Evolutionary conservation across 2,888 invertebrate genomes (phyloP), one percentile per base, ranked within the genome.

Genomic region (Blastobasis adustella): DNA sequence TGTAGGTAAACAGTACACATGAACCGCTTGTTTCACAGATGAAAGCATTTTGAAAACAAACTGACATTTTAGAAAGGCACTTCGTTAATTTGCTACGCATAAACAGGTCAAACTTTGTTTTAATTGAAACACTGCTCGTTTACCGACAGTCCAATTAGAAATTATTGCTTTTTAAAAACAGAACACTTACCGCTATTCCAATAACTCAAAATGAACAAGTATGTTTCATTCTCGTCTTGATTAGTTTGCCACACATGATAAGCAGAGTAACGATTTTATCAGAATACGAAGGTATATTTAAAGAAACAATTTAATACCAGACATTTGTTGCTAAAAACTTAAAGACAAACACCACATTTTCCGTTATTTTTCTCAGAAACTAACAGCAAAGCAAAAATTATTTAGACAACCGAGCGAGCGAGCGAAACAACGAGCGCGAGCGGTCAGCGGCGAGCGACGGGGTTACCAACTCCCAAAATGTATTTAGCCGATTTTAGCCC

Each of bases 211-310:
- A 77, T 68, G 72, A 73, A 67, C 72, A 82, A 79, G 79, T 83
- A 78, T 83, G 84, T 82, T 84, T 83, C 82, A 81, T 86, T 79
- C 76, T 83, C 66, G 71, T 82, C 70, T 80, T 85, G 68, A 77
- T 76, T 71, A 73, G 72, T 80, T 78, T 80, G 79, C 74, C 76
- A 79, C 85, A 85, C 84, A 85, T 82, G 75, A 71, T 81, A 67
- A 60, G 71, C 69, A 70, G 60, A 67, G 63, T 60, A 36, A 10
- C 47, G 23, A 52, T 23, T 5, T 38, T 42, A 42, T 9, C 37
- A 49, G 45, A 40, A 45, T 46, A 36, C 23, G 42, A 49, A 51
- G 46, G 41, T 41, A 52, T 44, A 39, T 55, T 55, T 10, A 54
- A 56, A 23, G 23, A 23, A 23, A 23, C 23, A 23, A 23, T 23